phyloP scores from a whole-genome alignment of 2,113 vertebrate species.

The Gnathonemus echidnorhynchus region DNA sequence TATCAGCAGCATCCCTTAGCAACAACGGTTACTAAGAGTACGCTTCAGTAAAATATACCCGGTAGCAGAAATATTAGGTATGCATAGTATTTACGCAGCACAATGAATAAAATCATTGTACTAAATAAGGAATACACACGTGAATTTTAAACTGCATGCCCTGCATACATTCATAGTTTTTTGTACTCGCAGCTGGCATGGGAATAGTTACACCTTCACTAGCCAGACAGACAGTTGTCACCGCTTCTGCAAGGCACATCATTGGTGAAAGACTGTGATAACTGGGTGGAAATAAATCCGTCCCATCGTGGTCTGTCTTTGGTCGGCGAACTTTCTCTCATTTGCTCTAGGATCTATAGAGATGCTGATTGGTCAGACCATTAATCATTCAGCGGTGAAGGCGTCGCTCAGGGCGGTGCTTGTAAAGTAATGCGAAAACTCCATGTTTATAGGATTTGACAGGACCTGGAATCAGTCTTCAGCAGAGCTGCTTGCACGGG shows the following conservation, averaged over 20 bases:
- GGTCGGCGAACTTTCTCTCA: constrained; percentile 19
- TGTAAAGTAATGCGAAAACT: constrained; percentile 51
- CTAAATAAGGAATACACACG: background rate
- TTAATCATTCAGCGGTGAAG: constrained; percentile 31
- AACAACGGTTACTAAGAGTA: constrained; percentile 23
- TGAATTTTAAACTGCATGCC: background rate
- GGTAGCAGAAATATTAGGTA: background rate
- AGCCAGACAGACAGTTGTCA: constrained; percentile 23
- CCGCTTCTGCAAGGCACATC: background rate
- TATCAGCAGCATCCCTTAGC: constrained; percentile 20
- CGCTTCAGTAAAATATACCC: background rate
- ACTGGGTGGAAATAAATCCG: background rate
- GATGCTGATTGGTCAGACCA: constrained; percentile 44
- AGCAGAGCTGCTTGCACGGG: constrained; percentile 39
- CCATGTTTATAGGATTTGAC: constrained; percentile 65
- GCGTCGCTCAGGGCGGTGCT: constrained; percentile 44
- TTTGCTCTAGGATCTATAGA: background rate
- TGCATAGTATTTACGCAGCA: background rate
- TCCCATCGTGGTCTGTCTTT: constrained; percentile 5
- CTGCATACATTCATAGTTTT: background rate
- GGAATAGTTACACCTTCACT: background rate
- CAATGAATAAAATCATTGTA: background rate
- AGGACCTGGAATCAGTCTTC: constrained; percentile 57
- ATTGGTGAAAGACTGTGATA: constrained; percentile 16
- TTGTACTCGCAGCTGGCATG: background rate